phyloP scores from a whole-genome alignment of 1,140 invertebrate genomes.

The Vollenhovia emeryi region DNA sequence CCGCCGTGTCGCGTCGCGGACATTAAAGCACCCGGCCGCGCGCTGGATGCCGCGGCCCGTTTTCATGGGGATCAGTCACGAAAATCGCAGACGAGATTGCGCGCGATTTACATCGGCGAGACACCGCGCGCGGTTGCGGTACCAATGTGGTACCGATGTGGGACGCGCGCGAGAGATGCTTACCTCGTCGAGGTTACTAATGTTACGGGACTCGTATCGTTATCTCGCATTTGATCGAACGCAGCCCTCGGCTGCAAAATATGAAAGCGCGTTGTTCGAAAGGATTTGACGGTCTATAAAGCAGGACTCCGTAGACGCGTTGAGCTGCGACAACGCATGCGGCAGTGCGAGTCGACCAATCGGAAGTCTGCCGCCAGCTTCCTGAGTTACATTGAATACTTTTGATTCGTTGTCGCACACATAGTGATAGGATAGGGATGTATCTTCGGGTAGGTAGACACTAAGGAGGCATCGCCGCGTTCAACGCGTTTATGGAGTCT shows the following conservation, averaged over 20 bases:
- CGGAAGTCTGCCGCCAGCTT: too few species aligned
- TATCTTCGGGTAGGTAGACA: too few species aligned
- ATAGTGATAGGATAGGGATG: too few species aligned
- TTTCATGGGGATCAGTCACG: constrained; percentile 32
- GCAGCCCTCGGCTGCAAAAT: neutral
- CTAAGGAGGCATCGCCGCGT: too few species aligned
- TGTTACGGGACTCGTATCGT: neutral
- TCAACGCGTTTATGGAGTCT: too few species aligned
- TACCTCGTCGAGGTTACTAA: neutral
- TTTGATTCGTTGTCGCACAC: too few species aligned
- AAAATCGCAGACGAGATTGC: constrained; percentile 56
- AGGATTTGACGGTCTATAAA: neutral
- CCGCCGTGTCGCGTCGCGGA: constrained; percentile 60
- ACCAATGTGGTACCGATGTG: too few species aligned
- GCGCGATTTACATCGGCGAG: neutral
- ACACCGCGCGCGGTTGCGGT: neutral
- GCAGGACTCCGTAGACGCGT: too few species aligned
- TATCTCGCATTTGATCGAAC: neutral
- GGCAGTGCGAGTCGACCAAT: too few species aligned
- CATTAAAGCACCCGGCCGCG: constrained; percentile 48
- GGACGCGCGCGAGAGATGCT: neutral
- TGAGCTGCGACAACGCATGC: too few species aligned
- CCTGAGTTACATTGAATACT: too few species aligned
- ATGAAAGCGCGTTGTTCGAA: neutral
- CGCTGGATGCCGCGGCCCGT: neutral